A percentile compares a stretch with the other conserved stretches of the same genome.
Conservation (phyloP, 2,113 vertebrate species). For the Rattus rattus region DNA sequence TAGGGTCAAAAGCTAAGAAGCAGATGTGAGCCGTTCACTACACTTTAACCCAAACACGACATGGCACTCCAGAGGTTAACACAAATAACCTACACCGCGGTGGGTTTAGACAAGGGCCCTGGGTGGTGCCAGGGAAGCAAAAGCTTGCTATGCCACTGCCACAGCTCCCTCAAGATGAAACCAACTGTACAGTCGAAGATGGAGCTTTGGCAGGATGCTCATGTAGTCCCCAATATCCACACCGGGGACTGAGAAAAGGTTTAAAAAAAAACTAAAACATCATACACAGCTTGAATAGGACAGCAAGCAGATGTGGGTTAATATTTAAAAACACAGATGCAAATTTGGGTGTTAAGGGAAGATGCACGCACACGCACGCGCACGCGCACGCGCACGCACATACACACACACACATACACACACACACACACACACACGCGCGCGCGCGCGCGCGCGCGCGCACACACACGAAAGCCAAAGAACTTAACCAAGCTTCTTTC, state of each 20-base stretch:
- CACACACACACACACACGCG: background rate
- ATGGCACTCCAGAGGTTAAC: background rate
- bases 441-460: background rate
- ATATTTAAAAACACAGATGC: background rate
- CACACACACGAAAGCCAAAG: background rate
- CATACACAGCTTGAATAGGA: constrained; percentile 43
- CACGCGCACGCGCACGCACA: background rate
- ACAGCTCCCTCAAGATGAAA: constrained; percentile 8
- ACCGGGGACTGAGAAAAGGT: background rate
- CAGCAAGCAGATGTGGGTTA: constrained; percentile 12
- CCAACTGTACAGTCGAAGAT: background rate
- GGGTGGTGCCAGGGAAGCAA: background rate
- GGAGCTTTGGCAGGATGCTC: background rate
- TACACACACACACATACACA: background rate
- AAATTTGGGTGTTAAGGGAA: background rate
- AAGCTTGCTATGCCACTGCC: background rate
- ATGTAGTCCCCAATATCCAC: background rate
- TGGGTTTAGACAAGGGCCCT: constrained; percentile 1
- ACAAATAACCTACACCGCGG: background rate
- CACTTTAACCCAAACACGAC: background rate
- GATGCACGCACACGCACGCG: background rate
- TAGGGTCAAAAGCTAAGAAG: background rate
- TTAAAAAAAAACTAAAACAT: background rate
- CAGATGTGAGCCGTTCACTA: background rate
- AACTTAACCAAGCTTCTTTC: background rate